Base-by-base conservation (phyloP, 2,797 vertebrate species). In the Enteromius anoplus region DNA sequence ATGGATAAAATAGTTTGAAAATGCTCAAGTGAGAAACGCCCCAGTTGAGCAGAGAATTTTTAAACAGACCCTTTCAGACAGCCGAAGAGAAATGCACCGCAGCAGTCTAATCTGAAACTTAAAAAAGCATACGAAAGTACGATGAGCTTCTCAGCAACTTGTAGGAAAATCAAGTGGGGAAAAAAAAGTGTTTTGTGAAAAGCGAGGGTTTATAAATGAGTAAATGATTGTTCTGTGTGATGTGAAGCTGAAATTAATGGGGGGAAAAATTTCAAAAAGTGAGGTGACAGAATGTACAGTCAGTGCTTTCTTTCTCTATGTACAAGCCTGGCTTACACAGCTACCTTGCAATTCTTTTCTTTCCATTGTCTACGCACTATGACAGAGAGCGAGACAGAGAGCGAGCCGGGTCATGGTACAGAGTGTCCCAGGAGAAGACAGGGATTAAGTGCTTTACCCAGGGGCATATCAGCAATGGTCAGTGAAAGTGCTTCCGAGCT, bases 121-220 rank as follows among this genome's bases (percentile, higher is more conserved):
- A 23, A 82, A 82, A 76, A 82, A 82, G 81, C 49, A 82, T 76
- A n/a, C 92, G 88, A 90, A 90, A 90, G 89, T 88, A 84, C 91
- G 92, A 92, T 91, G 85, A 92, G 91, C 91, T 93, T 89, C 91
- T 89, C 91, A 90, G 87, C 87, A 90, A 89, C 89, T 89, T 89
- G n/a, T n/a, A n/a, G n/a, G n/a, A n/a, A n/a, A n/a, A n/a, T n/a
- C n/a, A n/a, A n/a, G n/a, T n/a, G n/a, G n/a, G n/a, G n/a, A n/a
- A 45, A 87, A 90, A 90, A 87, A 90, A 90, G 89, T 82, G 75
- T 85, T 69, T 80, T 76, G 37, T 68, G 55, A 75, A 84, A 87
- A 91, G 90, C 78, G 81, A 58, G 53, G 81, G 34, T 69, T 82
- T 82, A 76, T 76, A 76, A 82, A 82, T 76, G 34, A 82, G 62